A percentile compares a stretch with the other conserved stretches of the same genome.
Conservation (phyloP, 1,140 invertebrate genomes). For the Zaprionus tsacasi region DNA sequence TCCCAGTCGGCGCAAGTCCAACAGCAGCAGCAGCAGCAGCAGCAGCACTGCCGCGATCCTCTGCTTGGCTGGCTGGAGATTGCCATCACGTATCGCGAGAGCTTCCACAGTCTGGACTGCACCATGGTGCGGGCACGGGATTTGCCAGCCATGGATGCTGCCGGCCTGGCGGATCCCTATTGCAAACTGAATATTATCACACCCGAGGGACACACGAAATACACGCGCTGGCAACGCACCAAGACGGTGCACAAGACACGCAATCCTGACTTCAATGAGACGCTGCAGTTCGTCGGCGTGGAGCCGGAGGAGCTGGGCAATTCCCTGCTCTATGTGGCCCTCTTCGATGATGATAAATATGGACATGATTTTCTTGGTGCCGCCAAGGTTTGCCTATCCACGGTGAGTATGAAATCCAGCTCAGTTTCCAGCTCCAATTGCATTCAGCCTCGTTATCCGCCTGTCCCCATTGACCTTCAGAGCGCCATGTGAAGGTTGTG, state of each 20-base stretch:
- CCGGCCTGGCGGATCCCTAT: conserved; percentile 95
- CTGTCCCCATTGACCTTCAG: background rate
- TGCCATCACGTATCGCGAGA: conserved; percentile 91
- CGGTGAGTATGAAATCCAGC: conserved; percentile 61
- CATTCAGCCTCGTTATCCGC: background rate
- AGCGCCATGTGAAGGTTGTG: background rate
- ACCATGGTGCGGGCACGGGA: conserved; percentile 90
- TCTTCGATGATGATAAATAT: conserved; percentile 94
- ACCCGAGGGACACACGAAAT: conserved; percentile 76
- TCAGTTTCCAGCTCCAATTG: background rate
- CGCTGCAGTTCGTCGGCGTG: conserved; percentile 94
- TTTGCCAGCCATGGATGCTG: conserved; percentile 94
- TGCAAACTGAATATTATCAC: conserved; percentile 93
- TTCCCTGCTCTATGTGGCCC: conserved; percentile 89
- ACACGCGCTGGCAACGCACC: conserved; percentile 85
- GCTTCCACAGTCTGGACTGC: conserved; percentile 91
- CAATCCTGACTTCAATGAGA: conserved; percentile 97
- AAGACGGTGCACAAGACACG: conserved; percentile 96
- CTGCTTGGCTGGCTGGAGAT: conserved; percentile 89
- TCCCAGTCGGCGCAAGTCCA: conserved; percentile 35
- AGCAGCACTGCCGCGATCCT: conserved; percentile 77
- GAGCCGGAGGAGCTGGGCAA: conserved; percentile 87
- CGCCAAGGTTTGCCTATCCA: conserved; percentile 86
- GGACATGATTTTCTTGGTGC: conserved; percentile 94
- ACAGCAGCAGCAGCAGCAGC: conserved; percentile 51